Percentiles rank a stretch among this genome's conserved stretches.
Conservation (phyloP, 2,113 vertebrate genomes). For the Thunnus maccoyii region DNA sequence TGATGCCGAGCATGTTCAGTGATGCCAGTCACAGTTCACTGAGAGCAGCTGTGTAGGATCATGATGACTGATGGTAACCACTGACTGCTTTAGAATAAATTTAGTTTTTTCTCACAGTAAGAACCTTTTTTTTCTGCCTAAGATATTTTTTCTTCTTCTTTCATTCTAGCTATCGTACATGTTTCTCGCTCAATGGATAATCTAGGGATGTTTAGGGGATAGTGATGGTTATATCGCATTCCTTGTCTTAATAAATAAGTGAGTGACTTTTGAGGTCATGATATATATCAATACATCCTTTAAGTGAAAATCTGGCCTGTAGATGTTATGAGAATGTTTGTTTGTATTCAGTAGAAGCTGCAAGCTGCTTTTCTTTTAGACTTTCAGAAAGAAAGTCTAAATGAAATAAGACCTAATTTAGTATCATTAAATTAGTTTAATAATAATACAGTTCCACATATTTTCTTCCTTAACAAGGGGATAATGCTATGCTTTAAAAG, state of each 20-base stretch:
- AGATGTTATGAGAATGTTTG: neutral
- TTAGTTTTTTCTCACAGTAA: neutral
- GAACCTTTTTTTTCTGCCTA: neutral
- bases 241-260: neutral
- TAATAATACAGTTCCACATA: slow-evolving; percentile 54
- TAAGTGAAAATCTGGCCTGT: neutral
- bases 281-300: neutral
- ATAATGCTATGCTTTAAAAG: slow-evolving; percentile 44
- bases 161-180: neutral
- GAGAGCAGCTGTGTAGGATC: slow-evolving; percentile 39
- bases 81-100: slow-evolving; percentile 10
- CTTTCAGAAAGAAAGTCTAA: neutral
- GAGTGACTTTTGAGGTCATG: neutral
- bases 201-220: neutral
- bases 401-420: slow-evolving; percentile 41
- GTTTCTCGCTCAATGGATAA: neutral
- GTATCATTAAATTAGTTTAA: slow-evolving; percentile 55
- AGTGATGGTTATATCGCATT: neutral
- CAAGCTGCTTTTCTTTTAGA: neutral
- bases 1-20: slow-evolving; percentile 32
- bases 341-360: slow-evolving; percentile 6
- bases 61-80: slow-evolving; percentile 41
- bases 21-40: slow-evolving; percentile 22
- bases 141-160: neutral
- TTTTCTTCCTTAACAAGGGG: slow-evolving; percentile 51